Evolutionary conservation across 2,113 vertebrate genomes (phyloP).

Genomic region (Coryphaenoides rupestris): DNA sequence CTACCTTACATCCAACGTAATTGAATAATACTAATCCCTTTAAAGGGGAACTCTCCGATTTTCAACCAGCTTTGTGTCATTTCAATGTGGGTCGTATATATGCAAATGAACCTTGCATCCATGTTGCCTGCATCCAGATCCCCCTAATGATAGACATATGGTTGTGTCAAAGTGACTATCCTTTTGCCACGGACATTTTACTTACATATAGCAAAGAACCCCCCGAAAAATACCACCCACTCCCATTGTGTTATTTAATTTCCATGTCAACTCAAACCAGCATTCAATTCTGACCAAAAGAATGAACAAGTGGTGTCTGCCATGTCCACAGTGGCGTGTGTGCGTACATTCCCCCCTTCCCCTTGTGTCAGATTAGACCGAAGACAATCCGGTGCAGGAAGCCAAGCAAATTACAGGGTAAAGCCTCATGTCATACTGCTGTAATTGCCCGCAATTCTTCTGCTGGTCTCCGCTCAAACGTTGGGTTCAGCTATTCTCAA

Average conservation of each 20-base stretch:
- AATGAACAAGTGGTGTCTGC: not conserved
- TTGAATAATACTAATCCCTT: no score
- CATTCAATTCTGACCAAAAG: no score
- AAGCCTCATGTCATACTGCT: constrained; percentile 54
- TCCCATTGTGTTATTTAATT: not conserved
- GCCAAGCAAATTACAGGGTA: constrained; percentile 63
- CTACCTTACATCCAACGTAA: no score
- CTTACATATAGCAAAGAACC: not conserved
- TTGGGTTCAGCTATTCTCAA: constrained; percentile 22
- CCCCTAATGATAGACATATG: no score
- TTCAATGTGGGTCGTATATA: no score
- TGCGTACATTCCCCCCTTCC: constrained; percentile 18
- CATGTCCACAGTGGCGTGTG: not conserved
- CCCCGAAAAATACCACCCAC: not conserved
- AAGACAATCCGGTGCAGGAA: constrained; percentile 60
- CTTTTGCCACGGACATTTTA: no score
- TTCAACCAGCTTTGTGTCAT: no score
- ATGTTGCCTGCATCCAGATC: no score
- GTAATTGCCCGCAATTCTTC: constrained; percentile 63
- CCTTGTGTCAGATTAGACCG: constrained; percentile 53
- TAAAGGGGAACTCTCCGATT: no score
- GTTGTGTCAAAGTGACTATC: no score
- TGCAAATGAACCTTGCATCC: no score
- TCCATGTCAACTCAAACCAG: not conserved
- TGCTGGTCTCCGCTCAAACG: constrained; percentile 46